Conservation (phyloP, 2,797 vertebrate genomes). For the Fistularia tabacaria region DNA sequence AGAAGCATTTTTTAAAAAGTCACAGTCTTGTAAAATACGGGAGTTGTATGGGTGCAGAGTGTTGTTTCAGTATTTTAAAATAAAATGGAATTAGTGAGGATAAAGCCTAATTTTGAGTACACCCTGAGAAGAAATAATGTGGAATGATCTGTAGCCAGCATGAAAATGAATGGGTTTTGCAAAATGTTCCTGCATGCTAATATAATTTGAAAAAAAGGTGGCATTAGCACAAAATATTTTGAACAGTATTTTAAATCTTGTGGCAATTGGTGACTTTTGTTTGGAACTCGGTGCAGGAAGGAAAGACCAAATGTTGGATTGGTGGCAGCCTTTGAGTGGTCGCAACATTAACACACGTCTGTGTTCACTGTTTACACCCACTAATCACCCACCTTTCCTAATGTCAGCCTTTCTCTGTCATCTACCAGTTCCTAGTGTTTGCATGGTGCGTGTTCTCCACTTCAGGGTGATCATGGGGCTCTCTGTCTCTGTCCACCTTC, state of each 20-base stretch:
- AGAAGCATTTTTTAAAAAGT: too few species aligned
- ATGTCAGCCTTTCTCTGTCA: slow-evolving; percentile 4
- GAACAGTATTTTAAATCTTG: not conserved
- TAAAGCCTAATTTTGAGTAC: not conserved
- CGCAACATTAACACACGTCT: slow-evolving; percentile 5
- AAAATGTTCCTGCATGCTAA: too few species aligned
- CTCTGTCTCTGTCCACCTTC: not conserved
- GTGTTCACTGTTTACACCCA: not conserved
- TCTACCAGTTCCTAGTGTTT: slow-evolving; percentile 2
- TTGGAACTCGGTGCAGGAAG: slow-evolving; percentile 7
- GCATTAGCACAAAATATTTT: too few species aligned
- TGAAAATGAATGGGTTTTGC: not conserved
- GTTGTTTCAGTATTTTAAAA: too few species aligned
- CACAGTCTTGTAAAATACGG: too few species aligned
- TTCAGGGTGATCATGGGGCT: not conserved
- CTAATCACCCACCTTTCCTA: not conserved
- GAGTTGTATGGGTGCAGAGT: too few species aligned
- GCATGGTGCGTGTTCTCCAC: not conserved
- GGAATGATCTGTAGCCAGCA: not conserved
- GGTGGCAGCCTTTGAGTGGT: not conserved
- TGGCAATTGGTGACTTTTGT: not conserved
- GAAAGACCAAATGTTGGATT: not conserved
- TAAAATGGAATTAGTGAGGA: too few species aligned
- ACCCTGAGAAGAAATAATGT: not conserved
- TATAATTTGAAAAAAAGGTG: too few species aligned